phyloP scores from a whole-genome alignment of 2,113 vertebrate species.

The Psephotus haematonotus region DNA sequence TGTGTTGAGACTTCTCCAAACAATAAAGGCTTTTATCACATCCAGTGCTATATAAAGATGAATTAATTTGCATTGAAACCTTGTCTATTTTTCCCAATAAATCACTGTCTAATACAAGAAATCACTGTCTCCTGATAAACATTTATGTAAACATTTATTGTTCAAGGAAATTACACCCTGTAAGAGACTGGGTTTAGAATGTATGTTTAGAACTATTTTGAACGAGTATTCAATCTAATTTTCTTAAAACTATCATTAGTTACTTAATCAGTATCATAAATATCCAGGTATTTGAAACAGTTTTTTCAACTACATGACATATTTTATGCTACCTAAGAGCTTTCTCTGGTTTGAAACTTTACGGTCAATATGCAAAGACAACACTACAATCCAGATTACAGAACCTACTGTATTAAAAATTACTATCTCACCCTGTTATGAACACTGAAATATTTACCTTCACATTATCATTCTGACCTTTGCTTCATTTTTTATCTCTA shows the following conservation, averaged over 20 bases:
- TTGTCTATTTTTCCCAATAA: background rate
- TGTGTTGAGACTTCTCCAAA: background rate
- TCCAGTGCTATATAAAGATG: background rate
- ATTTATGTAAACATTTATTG: background rate
- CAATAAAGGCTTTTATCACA: background rate
- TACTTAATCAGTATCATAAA: background rate
- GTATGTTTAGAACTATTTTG: background rate
- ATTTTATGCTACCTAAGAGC: background rate
- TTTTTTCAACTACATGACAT: background rate
- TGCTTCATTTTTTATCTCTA: background rate
- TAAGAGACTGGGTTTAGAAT: background rate
- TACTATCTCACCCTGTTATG: background rate
- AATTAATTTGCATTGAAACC: background rate
- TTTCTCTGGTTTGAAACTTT: background rate
- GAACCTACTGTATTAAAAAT: background rate
- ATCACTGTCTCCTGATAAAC: background rate
- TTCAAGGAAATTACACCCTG: background rate
- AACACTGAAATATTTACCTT: background rate
- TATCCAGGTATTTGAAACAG: background rate
- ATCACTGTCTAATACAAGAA: background rate
- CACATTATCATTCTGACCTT: background rate
- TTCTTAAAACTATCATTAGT: background rate
- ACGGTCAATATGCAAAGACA: background rate
- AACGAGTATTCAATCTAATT: background rate
- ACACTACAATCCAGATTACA: background rate